Evolutionary conservation across 2,113 vertebrate genomes (phyloP).

Genomic region (Chloebia gouldiae): DNA sequence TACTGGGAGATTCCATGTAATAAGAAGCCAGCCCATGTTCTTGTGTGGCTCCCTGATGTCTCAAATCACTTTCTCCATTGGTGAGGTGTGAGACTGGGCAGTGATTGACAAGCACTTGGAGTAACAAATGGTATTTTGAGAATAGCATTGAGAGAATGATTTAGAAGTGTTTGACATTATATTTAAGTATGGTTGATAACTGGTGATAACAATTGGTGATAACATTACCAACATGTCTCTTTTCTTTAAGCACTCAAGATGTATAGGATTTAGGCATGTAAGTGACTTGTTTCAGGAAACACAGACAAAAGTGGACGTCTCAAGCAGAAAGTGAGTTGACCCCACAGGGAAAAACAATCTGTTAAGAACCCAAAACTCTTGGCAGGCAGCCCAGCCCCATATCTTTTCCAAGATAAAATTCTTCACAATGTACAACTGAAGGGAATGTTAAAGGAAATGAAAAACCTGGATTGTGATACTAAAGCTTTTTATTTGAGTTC

Average conservation of each 20-base stretch:
- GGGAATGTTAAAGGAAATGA: slow-evolving; percentile 32
- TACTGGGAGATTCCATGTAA: not conserved
- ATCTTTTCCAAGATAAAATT: slow-evolving; percentile 12
- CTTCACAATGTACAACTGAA: not conserved
- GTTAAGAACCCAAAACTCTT: slow-evolving; percentile 34
- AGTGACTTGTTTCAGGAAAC: slow-evolving; percentile 42
- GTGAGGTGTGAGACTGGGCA: not conserved
- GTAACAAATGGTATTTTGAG: not conserved
- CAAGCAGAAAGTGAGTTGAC: not conserved
- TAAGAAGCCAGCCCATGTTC: not conserved
- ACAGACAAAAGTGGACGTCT: not conserved
- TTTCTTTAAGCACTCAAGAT: not conserved
- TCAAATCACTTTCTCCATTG: not conserved
- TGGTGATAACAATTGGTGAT: not conserved
- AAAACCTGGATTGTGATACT: slow-evolving; percentile 6
- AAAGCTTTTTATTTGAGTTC: slow-evolving; percentile 9
- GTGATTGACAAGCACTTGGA: not conserved
- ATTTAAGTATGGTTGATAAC: not conserved
- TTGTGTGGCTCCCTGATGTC: not conserved
- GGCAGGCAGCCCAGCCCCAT: slow-evolving; percentile 9
- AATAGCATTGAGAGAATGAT: not conserved
- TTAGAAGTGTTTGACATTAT: not conserved
- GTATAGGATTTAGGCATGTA: not conserved
- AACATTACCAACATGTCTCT: not conserved
- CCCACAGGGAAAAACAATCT: slow-evolving; percentile 5